These are phyloP conservation scores for Tokudaia muenninki DNA, from an alignment of 2,797 vertebrate species.

Conservation along the genomic window DNA sequence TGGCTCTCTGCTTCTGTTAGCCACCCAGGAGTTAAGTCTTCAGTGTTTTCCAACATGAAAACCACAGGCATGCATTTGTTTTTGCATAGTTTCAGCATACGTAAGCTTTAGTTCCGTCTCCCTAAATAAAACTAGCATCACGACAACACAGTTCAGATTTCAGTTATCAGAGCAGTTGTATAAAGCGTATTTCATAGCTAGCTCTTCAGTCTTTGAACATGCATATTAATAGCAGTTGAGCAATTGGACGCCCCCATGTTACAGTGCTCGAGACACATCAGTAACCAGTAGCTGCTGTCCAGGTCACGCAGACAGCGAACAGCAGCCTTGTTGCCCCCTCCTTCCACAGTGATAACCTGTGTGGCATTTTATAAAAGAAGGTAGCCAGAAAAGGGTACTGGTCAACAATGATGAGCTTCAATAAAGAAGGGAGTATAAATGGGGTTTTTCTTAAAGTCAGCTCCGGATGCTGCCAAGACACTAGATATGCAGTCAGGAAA, in stretches of 20 bases:
- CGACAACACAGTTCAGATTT: background rate
- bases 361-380: background rate
- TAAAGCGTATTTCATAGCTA: background rate
- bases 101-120: background rate
- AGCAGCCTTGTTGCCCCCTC: background rate
- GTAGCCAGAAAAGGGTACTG: background rate
- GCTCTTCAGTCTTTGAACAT: background rate
- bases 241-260: background rate
- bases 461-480: fast-evolving
- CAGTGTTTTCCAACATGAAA: background rate
- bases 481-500: background rate
- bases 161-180: background rate
- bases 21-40: background rate
- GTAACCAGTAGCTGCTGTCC: background rate
- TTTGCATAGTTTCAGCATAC: background rate
- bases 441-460: background rate
- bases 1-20: background rate
- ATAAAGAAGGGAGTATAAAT: background rate
- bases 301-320: background rate
- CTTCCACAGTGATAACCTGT: background rate
- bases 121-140: background rate
- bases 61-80: background rate
- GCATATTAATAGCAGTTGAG: background rate
- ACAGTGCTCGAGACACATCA: background rate
- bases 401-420: background rate